A percentile compares a stretch with the other conserved stretches of the same genome.
Conservation (phyloP, 2,797 vertebrate genomes). For the Ctenosaura bakeri region DNA sequence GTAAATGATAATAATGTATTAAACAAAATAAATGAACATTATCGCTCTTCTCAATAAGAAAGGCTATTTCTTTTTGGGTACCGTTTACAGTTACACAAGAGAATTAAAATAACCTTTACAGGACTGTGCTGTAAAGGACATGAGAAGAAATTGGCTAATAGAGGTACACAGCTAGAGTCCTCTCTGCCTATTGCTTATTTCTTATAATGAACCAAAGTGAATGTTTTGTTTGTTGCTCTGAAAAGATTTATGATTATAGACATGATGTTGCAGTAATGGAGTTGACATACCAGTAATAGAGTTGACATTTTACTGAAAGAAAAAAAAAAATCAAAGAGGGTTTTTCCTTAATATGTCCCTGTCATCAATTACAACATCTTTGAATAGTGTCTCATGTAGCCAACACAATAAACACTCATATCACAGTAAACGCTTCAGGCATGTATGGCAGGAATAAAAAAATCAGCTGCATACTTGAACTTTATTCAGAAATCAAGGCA, state of each 20-base stretch:
- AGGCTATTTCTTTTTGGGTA: background rate
- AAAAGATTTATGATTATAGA: slow-evolving; percentile 46
- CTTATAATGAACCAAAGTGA: slow-evolving; percentile 62
- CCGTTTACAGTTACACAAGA: background rate
- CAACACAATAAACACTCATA: slow-evolving; percentile 66
- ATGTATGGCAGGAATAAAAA: slow-evolving; percentile 33
- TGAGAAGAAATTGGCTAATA: slow-evolving; percentile 19
- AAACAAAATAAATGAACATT: background rate
- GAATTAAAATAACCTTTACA: background rate
- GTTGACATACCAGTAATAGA: slow-evolving; percentile 77
- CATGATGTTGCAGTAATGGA: slow-evolving; percentile 71
- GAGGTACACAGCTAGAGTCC: background rate
- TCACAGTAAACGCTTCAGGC: slow-evolving; percentile 54
- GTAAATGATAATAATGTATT: background rate
- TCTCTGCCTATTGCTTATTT: slow-evolving; percentile 48
- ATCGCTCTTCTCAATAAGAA: background rate
- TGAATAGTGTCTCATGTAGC: slow-evolving; percentile 37
- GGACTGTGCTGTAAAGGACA: slow-evolving; percentile 2
- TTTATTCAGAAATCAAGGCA: slow-evolving; percentile 64
- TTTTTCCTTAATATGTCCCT: slow-evolving; percentile 57
- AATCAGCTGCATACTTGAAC: slow-evolving; percentile 59
- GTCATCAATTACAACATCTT: slow-evolving; percentile 59
- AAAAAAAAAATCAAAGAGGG: slow-evolving; percentile 57
- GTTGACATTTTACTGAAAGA: slow-evolving; percentile 78
- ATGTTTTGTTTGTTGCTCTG: slow-evolving; percentile 54